Evolutionary conservation across 2,113 vertebrate species (phyloP), one percentile per base, ranked within the genome.

Genomic region (Balaenoptera acutorostrata): DNA sequence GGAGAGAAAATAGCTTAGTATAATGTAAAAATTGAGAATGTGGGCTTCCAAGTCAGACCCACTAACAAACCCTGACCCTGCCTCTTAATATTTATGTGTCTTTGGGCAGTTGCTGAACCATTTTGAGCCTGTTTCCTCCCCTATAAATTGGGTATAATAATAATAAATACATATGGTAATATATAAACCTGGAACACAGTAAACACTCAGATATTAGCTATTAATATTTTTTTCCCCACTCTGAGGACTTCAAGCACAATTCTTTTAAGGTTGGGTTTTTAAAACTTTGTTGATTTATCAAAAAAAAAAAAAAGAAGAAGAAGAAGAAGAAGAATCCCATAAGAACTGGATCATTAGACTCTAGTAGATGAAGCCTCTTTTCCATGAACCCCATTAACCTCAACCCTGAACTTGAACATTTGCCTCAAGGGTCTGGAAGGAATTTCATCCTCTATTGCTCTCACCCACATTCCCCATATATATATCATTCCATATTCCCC

Each of bases 401-500:
- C n/a, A 75, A 88, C 95, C 57, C 92, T 97, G 89, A 97, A 92
- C 92, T 92, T 95, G 95, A 97, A 89, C 74, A 23, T 98, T 97
- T 92, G 68, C 39, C 89, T 88, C 89, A 49, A 92, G 90, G 88
- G 68, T 82, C 64, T 95, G 95, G 57, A 95, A 97, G 81, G 83
- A 97, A 97, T 98, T 93, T 97, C 59, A 84, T 84, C 59, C 33
- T 97, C 87, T 89, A 33, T 68, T 92, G 83, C 68, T 86, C 82
- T 95, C 49, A 52, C 49, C 49, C 49, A 52, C 49, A 52, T 52
- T 52, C 49, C 49, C 49, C 49, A 52, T 52, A 15, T 52, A 52
- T 52, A 52, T 52, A 18, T 52, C 52, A 52, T 52, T 15, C 52
- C 52, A 92, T 46, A 93, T 52, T 96, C 25, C 72, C 41, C 46